Conservation (phyloP, 2,113 vertebrate species). For the Clarias magur region DNA sequence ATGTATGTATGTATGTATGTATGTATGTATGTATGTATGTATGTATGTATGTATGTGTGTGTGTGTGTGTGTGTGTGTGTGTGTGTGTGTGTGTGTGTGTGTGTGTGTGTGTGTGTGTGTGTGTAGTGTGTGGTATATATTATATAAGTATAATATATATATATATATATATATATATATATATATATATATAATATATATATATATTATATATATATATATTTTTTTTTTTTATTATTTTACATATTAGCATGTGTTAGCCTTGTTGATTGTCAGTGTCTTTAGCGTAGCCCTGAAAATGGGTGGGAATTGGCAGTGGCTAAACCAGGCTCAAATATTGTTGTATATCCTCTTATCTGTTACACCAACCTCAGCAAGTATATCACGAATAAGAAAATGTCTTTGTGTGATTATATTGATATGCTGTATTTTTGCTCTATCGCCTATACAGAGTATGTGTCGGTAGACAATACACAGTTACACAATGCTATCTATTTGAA, state of each 20-base stretch:
- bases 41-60: too few relatives aligned
- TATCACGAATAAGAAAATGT: neutral
- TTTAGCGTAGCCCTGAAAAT: neutral
- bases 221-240: too few relatives aligned
- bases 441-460: neutral
- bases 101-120: too few relatives aligned
- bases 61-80: too few relatives aligned
- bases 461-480: neutral
- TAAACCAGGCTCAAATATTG: neutral
- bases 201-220: too few relatives aligned
- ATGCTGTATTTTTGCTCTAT: neutral
- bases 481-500: slow-evolving; percentile 16
- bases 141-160: too few relatives aligned
- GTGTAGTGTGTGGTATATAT: too few relatives aligned
- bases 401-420: neutral
- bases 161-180: too few relatives aligned
- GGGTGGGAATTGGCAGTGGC: neutral
- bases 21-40: too few relatives aligned
- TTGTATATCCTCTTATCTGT: neutral
- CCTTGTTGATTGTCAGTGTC: neutral
- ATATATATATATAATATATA: too few relatives aligned
- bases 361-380: neutral
- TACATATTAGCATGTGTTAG: neutral
- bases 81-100: too few relatives aligned
- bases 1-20: too few relatives aligned